Evolutionary conservation across 2,888 invertebrate species (phyloP), one percentile per base, ranked within the genome.

Genomic region (Abscondita cerata): DNA sequence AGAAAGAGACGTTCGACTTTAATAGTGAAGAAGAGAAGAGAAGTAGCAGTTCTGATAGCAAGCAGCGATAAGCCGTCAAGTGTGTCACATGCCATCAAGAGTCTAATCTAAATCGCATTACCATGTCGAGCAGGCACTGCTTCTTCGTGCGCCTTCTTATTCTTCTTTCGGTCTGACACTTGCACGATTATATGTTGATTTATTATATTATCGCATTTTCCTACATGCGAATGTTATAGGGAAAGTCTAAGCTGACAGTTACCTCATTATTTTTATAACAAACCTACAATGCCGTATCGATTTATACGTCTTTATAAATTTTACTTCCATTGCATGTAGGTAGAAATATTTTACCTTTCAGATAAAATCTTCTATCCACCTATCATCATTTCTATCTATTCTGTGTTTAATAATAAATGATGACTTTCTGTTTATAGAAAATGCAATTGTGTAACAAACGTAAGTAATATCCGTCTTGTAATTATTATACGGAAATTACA

Each of bases 91-190:
- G 73, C 75, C 76, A 75, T 77, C 76, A 73, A 73, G 74, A 70
- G 71, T 76, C 76, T 76, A 78, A 77, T 78, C 77, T 78, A 75
- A 77, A 78, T 77, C 77, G 74, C 76, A 77, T 78, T 78, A 75
- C 70, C 70, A 66, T 64, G 61, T 66, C 65, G 67, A 62, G 64
- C 59, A 62, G 65, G 57, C 59, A 68, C 65, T 61, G 61, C 64
- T 62, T 59, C 61, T 59, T 57, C 62, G 65, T 67, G 68, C 60
- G 63, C 59, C 64, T 70, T 72, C 71, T 65, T 68, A 67, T 70
- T 68, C 70, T 68, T 67, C 68, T 66, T 69, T 66, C 69, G 70
- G 67, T 59, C 62, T 70, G 70, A 72, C 72, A 72, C 72, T 72
- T 60, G 62, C 70, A 69, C 74, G 75, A 74, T 74, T 75, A 73